Evolutionary conservation across 2,113 vertebrate species (phyloP).

Genomic region (Myotis brandtii): DNA sequence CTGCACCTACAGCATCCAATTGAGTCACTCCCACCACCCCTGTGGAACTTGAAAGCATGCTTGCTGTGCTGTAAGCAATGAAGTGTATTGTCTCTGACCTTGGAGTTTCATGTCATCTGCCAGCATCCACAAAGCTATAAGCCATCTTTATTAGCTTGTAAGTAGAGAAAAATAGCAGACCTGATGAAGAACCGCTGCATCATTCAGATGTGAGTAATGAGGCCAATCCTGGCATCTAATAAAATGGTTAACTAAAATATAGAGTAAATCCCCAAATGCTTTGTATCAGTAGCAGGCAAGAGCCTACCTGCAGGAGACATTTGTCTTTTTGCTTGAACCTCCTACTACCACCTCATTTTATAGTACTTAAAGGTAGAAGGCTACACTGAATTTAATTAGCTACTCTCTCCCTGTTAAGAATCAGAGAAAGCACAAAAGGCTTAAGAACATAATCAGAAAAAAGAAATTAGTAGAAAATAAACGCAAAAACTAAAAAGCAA

Average conservation of each 20-base stretch:
- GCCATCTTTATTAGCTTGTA: background rate
- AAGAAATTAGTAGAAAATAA: background rate
- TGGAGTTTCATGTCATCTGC: background rate
- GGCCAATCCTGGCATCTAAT: background rate
- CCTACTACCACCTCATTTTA: background rate
- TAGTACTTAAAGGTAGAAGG: background rate
- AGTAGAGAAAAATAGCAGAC: background rate
- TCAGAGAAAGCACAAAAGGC: background rate
- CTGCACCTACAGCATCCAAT: fast-evolving
- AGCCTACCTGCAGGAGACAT: background rate
- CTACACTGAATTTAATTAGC: background rate
- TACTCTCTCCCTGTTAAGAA: background rate
- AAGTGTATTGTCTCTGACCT: background rate
- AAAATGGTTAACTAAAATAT: background rate
- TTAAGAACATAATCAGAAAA: background rate
- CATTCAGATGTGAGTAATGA: background rate
- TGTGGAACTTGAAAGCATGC: background rate
- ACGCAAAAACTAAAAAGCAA: background rate
- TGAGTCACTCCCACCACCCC: fast-evolving
- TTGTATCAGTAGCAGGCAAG: background rate
- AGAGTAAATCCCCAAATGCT: background rate
- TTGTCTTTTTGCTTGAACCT: background rate
- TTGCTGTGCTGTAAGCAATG: background rate
- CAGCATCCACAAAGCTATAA: background rate
- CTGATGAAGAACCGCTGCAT: background rate